Percentiles rank a stretch among this genome's conserved stretches.
Evolutionary conservation across 2,113 vertebrate genomes (phyloP).

Genomic region (Callocephalon fimbriatum): DNA sequence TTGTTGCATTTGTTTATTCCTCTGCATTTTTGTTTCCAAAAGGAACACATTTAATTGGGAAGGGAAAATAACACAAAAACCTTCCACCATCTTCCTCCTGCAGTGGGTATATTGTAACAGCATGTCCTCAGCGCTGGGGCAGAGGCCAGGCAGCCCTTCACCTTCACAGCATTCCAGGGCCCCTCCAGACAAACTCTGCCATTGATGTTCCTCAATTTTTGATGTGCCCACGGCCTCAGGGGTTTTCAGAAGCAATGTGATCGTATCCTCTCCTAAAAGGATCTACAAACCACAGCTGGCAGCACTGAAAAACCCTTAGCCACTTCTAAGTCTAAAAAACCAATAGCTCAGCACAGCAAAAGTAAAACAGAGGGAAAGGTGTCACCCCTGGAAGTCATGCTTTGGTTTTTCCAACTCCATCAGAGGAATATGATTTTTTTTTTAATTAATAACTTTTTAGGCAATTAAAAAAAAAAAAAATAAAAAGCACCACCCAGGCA

Average conservation of each 20-base stretch:
- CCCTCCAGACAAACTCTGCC: not conserved
- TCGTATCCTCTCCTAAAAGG: not conserved
- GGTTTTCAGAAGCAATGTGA: not conserved
- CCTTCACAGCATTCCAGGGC: not conserved
- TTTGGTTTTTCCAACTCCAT: not conserved
- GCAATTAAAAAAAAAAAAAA: not conserved
- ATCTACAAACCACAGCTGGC: not conserved
- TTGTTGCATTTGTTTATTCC: not conserved
- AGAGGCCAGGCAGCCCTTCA: not conserved
- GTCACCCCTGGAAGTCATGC: not conserved
- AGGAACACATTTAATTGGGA: not conserved
- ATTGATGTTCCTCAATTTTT: not conserved
- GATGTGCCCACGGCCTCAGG: not conserved
- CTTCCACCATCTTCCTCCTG: not conserved
- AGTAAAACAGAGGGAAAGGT: not conserved
- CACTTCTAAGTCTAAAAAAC: not conserved
- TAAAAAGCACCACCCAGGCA: not conserved
- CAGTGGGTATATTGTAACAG: rapidly evolving
- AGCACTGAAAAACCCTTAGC: not conserved
- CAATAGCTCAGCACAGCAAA: not conserved
- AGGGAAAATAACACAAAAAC: not conserved
- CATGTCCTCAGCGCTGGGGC: rapidly evolving
- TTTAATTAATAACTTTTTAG: not conserved
- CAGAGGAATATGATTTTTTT: not conserved
- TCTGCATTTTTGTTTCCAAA: not conserved